Conservation (phyloP, 2,797 vertebrate species). For the Macropus fuliginosus region DNA sequence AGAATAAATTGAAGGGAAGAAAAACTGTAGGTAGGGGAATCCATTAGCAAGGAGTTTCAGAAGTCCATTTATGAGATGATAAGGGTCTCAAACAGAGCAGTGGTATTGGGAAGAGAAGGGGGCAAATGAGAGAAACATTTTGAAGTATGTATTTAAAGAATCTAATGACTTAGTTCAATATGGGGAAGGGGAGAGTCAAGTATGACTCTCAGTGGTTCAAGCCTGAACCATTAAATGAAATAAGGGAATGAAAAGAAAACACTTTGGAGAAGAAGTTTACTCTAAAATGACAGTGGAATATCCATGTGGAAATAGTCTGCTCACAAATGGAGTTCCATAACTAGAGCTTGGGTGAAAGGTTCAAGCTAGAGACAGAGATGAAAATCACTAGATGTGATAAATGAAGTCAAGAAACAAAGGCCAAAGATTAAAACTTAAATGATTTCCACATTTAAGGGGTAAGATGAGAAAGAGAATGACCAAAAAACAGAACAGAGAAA, state of each 20-base stretch:
- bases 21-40: slow-evolving; percentile 65
- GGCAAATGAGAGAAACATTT: neutral
- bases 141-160: neutral
- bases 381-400: too few species aligned
- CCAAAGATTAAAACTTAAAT: too few species aligned
- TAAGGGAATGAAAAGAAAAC: neutral
- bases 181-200: neutral
- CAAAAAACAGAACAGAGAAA: neutral
- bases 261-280: neutral
- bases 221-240: neutral
- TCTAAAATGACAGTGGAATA: neutral
- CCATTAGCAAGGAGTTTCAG: slow-evolving; percentile 42
- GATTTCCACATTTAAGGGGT: too few species aligned
- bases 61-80: slow-evolving; percentile 70
- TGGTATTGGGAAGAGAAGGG: slow-evolving; percentile 43
- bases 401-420: too few species aligned
- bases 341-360: too few species aligned
- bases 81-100: slow-evolving; percentile 55
- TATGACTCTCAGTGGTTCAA: neutral
- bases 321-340: too few species aligned
- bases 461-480: too few species aligned
- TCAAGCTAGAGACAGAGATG: too few species aligned
- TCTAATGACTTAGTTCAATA: neutral
- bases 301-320: too few species aligned
- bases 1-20: slow-evolving; percentile 74